phyloP scores from a whole-genome alignment of 2,888 invertebrate species.

The Phengaris arion region DNA sequence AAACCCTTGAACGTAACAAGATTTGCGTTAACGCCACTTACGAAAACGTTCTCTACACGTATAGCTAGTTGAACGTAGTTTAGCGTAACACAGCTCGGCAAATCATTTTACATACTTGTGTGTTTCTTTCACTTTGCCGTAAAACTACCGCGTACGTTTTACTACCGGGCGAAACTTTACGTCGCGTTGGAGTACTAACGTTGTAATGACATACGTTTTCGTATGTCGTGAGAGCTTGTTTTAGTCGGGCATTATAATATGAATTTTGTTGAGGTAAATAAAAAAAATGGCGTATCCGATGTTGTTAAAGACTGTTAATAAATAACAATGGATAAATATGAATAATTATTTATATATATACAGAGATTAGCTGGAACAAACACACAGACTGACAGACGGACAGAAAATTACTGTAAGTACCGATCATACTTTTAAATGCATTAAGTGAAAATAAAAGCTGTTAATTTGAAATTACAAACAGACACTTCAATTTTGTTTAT shows the following conservation, averaged over 20 bases:
- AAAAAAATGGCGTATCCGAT: not conserved
- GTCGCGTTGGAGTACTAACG: not conserved
- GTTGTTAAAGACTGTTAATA: too few relatives aligned
- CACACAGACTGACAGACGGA: too few relatives aligned
- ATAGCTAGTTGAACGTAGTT: not conserved
- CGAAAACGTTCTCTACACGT: not conserved
- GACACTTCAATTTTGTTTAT: too few relatives aligned
- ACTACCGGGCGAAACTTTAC: constrained; percentile 12
- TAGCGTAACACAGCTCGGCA: constrained; percentile 5
- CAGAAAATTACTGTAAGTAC: too few relatives aligned
- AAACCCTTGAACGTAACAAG: too few relatives aligned
- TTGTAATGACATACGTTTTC: constrained; percentile 4
- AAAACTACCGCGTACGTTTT: constrained; percentile 7
- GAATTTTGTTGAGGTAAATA: not conserved
- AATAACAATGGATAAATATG: too few relatives aligned
- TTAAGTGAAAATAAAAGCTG: too few relatives aligned
- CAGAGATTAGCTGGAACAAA: too few relatives aligned
- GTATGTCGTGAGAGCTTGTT: not conserved
- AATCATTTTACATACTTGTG: constrained; percentile 17
- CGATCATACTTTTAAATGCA: too few relatives aligned
- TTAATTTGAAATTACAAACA: too few relatives aligned
- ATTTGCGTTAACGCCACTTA: too few relatives aligned
- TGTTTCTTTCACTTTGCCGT: constrained; percentile 12
- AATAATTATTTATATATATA: too few relatives aligned
- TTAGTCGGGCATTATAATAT: not conserved